Evolutionary conservation across 2,113 vertebrate species (phyloP).

Genomic region (Grantiella picta): DNA sequence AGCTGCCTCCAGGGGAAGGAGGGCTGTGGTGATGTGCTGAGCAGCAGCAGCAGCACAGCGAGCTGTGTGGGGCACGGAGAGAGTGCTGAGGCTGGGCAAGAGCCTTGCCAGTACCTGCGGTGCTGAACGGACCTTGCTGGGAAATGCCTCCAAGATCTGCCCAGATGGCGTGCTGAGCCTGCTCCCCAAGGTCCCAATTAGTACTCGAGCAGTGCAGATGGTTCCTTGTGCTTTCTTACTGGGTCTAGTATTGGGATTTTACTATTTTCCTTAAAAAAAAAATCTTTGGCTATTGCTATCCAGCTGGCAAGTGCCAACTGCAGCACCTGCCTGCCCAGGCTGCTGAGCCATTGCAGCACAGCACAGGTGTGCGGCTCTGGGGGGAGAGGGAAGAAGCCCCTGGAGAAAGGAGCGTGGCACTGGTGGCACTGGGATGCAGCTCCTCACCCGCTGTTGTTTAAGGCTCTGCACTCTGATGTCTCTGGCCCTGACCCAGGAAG

Average conservation of each 20-base stretch:
- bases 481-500: no score
- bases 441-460: fast-evolving
- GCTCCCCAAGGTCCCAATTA: background rate
- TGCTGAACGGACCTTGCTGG: background rate
- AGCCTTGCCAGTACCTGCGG: background rate
- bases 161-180: background rate
- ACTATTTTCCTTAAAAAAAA: background rate
- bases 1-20: background rate
- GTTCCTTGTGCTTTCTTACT: background rate
- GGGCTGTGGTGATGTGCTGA: background rate
- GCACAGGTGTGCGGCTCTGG: background rate
- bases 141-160: background rate
- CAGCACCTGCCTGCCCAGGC: background rate
- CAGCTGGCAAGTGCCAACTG: background rate
- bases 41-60: background rate
- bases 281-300: background rate
- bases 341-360: background rate
- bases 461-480: background rate
- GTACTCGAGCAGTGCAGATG: background rate
- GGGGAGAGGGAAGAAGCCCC: background rate
- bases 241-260: background rate
- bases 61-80: background rate
- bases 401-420: background rate
- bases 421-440: background rate
- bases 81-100: background rate